These are phyloP conservation scores for Ophion costatus DNA, from an alignment of 2,888 invertebrate genomes.

Conservation along the genomic window DNA sequence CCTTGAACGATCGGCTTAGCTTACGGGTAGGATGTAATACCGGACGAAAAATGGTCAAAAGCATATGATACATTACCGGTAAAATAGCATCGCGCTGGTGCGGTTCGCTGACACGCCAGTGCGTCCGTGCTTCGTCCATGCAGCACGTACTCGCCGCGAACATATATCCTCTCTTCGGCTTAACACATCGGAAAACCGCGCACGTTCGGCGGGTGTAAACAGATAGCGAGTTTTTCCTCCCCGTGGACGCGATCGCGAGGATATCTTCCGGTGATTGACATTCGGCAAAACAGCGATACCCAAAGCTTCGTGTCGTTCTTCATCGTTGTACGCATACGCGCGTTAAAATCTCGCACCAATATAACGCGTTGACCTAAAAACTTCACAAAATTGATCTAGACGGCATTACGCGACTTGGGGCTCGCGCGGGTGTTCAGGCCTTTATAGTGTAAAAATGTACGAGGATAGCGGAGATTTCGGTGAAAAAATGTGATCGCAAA, in stretches of 20 bases:
- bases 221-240: constrained; percentile 7
- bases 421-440: not conserved
- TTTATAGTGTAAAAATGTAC: not conserved
- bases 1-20: not conserved
- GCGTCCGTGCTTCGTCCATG: not conserved
- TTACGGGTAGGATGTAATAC: not conserved
- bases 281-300: not conserved
- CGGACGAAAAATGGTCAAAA: not conserved
- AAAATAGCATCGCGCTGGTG: not conserved
- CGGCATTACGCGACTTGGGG: not conserved
- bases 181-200: not conserved
- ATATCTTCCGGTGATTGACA: not conserved
- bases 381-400: constrained; percentile 7
- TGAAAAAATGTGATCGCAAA: not conserved
- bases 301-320: not conserved
- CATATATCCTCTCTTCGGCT: not conserved
- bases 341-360: not conserved
- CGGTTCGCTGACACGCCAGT: not conserved
- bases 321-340: not conserved
- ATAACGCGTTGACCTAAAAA: not conserved
- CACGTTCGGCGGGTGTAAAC: not conserved
- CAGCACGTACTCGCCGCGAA: not conserved
- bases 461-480: not conserved
- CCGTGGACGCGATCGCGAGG: not conserved
- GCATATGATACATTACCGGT: not conserved